Evolutionary conservation across 2,797 vertebrate species (phyloP), one percentile per base, ranked within the genome.

Genomic region (Apogon talboti): DNA sequence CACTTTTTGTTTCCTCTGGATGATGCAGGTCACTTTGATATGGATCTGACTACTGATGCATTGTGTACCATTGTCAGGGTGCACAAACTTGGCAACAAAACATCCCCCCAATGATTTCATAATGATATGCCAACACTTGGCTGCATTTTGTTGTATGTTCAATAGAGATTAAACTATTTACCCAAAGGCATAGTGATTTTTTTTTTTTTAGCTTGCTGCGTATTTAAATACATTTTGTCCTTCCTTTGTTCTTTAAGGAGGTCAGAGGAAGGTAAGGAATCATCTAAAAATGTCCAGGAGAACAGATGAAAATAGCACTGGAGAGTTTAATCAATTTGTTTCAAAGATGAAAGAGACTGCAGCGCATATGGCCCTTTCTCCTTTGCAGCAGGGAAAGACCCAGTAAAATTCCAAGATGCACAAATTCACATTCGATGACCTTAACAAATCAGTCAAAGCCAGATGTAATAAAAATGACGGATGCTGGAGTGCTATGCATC

Each of bases 401-500:
- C 47, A 51, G 60, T 43, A 28, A 79, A 76, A 74, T 60, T 72
- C 75, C 48, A 60, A 50, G 50, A 82, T 68, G 28, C 54, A 63
- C 69, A 77, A 43, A 83, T 83, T 87, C 70, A 68, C 65, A 82
- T 85, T 78, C 68, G 24, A 43, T 84, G 84, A 89, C 82, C 84
- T 87, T 79, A 74, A 80, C 54, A 77, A 85, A 84, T 78, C 83
- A 68, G 66, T 83, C 82, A 77, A 62, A 87, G 78, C 52, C 77
- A 64, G 60, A 48, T 74, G 53, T 66, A 77, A 90, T 90, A 84
- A 84, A 87, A 83, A 73, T 83, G 89, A 88, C 57, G 83, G 87
- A 85, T 85, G 77, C 68, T 0, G 3, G 43, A 68, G 50, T 64
- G 58, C 15, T 62, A 48, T 57, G 46, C 60, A 78, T 75, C 68